phyloP scores from a whole-genome alignment of 2,888 invertebrate genomes.

The Timema podura region DNA sequence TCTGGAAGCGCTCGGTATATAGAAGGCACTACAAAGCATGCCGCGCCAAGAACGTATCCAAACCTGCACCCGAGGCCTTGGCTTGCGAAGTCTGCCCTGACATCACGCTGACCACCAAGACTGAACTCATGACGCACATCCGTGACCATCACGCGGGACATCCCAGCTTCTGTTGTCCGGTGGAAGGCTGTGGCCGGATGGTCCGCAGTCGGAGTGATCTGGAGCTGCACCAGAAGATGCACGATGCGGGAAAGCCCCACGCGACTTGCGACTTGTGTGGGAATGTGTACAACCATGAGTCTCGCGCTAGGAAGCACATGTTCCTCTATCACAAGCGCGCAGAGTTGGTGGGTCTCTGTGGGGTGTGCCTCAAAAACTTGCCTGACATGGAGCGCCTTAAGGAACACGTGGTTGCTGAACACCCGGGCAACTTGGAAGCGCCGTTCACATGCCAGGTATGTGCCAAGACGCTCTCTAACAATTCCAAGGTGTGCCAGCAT shows the following conservation, averaged over 20 bases:
- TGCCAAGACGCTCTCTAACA: conserved; percentile 56
- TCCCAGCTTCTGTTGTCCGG: conserved; percentile 19
- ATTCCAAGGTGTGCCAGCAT: conserved; percentile 58
- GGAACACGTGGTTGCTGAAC: conserved; percentile 52
- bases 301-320: conserved; percentile 24
- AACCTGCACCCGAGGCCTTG: conserved; percentile 53
- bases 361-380: conserved; percentile 54
- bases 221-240: conserved; percentile 23
- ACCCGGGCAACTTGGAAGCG: conserved; percentile 48
- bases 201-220: conserved; percentile 24
- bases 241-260: conserved; percentile 19
- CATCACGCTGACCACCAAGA: conserved; percentile 52
- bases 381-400: conserved; percentile 53
- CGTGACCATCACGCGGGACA: conserved; percentile 36
- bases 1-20: conserved; percentile 49
- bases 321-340: conserved; percentile 46
- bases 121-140: conserved; percentile 55
- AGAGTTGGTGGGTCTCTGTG: conserved; percentile 54
- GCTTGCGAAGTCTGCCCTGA: conserved; percentile 50
- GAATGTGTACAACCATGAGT: conserved; percentile 20
- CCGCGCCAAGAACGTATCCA: conserved; percentile 51
- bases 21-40: conserved; percentile 58
- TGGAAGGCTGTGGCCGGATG: conserved; percentile 16
- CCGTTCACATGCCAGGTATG: conserved; percentile 56
- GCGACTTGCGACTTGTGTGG: conserved; percentile 28